These are phyloP conservation scores for Polypedilum pembai DNA, from an alignment of 1,140 invertebrate genomes.

Conservation along the genomic window DNA sequence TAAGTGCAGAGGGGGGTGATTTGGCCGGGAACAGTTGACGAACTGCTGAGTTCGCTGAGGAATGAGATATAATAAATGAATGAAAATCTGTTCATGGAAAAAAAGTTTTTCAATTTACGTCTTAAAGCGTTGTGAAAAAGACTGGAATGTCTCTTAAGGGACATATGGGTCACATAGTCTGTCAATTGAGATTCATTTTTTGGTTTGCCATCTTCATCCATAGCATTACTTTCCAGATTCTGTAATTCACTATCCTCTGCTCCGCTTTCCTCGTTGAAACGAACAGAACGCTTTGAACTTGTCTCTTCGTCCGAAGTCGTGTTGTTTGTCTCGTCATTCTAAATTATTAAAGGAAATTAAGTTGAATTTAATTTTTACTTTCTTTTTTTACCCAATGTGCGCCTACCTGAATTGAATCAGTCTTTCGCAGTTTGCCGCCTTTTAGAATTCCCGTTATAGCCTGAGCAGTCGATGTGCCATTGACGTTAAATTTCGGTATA, in stretches of 20 bases:
- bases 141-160: conserved; percentile 43
- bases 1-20: conserved; percentile 51
- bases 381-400: too few relatives aligned
- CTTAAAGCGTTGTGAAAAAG: conserved; percentile 42
- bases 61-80: background rate
- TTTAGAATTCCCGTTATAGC: conserved; percentile 53
- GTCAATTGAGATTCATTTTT: conserved; percentile 36
- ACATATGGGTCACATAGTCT: conserved; percentile 41
- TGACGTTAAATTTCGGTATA: conserved; percentile 15
- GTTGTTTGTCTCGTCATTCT: conserved; percentile 42
- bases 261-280: conserved; percentile 34
- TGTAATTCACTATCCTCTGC: conserved; percentile 32
- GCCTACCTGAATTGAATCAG: conserved; percentile 42
- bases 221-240: conserved; percentile 34
- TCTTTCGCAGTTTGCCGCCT: conserved; percentile 55
- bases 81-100: background rate
- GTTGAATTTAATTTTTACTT: too few relatives aligned
- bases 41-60: conserved; percentile 60
- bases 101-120: conserved; percentile 30
- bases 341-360: background rate
- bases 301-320: conserved; percentile 41
- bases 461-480: conserved; percentile 9
- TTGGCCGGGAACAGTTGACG: conserved; percentile 61
- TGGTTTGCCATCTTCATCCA: conserved; percentile 35
- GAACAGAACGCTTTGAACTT: conserved; percentile 41